These are phyloP conservation scores for Punctoribates punctum DNA, from an alignment of 2,888 invertebrate species.

Conservation along the genomic window DNA sequence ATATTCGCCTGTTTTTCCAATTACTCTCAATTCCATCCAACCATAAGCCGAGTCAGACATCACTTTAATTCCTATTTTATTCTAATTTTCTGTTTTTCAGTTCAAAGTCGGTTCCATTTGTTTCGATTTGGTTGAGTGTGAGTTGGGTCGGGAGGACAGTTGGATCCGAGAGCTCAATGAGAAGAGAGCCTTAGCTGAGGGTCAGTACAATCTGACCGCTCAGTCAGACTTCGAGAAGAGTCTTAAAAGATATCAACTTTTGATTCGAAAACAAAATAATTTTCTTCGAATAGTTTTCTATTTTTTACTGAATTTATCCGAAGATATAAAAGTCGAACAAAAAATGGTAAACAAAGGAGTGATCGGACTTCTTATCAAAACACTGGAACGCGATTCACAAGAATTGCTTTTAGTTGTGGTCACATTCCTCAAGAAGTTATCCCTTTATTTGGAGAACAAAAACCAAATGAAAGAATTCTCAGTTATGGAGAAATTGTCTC, in stretches of 20 bases:
- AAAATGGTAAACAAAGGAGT: conserved; percentile 95
- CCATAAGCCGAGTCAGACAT: conserved; percentile 71
- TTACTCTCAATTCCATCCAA: conserved; percentile 88
- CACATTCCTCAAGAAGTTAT: conserved; percentile 90
- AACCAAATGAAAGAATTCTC: conserved; percentile 72
- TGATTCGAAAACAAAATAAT: conserved; percentile 74
- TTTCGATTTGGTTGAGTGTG: conserved; percentile 93
- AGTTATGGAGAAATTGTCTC: conserved; percentile 76
- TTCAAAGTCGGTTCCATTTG: conserved; percentile 87
- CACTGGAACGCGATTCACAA: conserved; percentile 74
- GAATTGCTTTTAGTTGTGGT: conserved; percentile 84
- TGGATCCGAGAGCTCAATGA: conserved; percentile 64
- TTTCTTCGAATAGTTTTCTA: conserved; percentile 73
- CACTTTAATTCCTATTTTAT: not conserved
- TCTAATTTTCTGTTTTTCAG: conserved; percentile 49
- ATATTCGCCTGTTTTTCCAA: conserved; percentile 96
- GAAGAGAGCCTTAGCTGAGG: conserved; percentile 50
- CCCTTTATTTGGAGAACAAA: conserved; percentile 90
- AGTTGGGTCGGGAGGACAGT: conserved; percentile 84
- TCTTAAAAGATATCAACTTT: conserved; percentile 69
- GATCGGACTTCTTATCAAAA: conserved; percentile 77
- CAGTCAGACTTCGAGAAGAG: conserved; percentile 68
- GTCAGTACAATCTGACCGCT: conserved; percentile 30
- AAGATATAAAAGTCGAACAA: conserved; percentile 89
- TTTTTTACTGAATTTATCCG: conserved; percentile 87